Base-by-base conservation (phyloP, 2,888 invertebrate genomes). In the Pollenia labialis region DNA sequence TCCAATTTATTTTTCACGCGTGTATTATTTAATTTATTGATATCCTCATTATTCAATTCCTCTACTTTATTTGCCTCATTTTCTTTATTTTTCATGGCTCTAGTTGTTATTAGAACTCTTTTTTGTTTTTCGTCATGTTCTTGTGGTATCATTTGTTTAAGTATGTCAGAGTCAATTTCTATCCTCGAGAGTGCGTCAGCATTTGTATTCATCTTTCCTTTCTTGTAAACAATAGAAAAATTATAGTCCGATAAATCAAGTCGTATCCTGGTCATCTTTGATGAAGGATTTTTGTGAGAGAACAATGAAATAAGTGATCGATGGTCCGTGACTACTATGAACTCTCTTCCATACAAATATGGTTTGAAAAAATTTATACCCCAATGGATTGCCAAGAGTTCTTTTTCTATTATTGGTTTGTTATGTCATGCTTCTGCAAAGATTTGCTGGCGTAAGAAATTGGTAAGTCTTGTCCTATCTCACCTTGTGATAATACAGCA, bases 401-500 rank as follows among this genome's bases (percentile, higher is more conserved):
- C 50, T 52, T 69, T 69, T 40, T 69, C 69, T n/a, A 69, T 52
- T 40, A 54, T 14, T 14, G 54, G 40, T 54, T 50, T 69, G 14
- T 69, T 14, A n/a, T 9, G 9, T 69, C 50, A 52, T 64, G 16
- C 16, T 40, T 69, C 11, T 69, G n/a, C 32, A 69, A 23, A 40
- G 48, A 68, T 18, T 16, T 9, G 23, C 66, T 68, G 9, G 66
- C 66, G 23, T 68, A 68, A 18, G 66, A 68, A 32, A 69, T 69
- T 40, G 54, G 69, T 52, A n/a, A 52, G 40, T 58, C 72, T 18
- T 72, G n/a, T 4, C 58, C 56, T 18, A 56, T 72, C 16, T 56
- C 46, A 6, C 46, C 46, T 72, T 44, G 72, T 11, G 72, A 72
- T 42, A 72, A 58, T n/a, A 56, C 58, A 9, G 72, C 72, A 9